A percentile compares a stretch with the other conserved stretches of the same genome.
phyloP scores from a whole-genome alignment of 1,140 invertebrate genomes.

The Coelopa frigida region DNA sequence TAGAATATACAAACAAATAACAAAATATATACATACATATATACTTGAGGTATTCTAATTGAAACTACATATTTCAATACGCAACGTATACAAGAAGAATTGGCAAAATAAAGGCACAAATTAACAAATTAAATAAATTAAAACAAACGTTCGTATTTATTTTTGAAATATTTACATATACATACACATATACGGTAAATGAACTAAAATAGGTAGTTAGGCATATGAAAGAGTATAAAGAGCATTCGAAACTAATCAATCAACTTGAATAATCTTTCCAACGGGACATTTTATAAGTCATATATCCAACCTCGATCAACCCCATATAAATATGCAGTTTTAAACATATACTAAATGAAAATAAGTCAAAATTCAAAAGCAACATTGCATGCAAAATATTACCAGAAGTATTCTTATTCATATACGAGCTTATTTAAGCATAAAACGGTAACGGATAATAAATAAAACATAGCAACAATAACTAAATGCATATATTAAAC shows the following conservation, averaged over 20 bases:
- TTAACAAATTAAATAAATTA: not conserved
- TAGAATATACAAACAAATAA: constrained; percentile 3
- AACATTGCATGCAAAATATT: constrained; percentile 9
- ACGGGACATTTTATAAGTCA: constrained; percentile 1
- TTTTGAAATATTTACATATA: constrained; percentile 1
- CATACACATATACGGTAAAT: not conserved
- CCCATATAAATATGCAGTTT: not conserved
- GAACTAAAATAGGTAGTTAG: too few species aligned
- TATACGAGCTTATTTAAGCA: constrained; percentile 7
- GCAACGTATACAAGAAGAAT: not conserved
- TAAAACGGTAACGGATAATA: not conserved
- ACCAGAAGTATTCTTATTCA: constrained; percentile 9
- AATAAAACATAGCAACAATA: constrained; percentile 1
- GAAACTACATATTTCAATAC: constrained; percentile 1
- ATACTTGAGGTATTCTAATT: constrained; percentile 5
- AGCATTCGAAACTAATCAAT: constrained; percentile 9
- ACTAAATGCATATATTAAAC: not conserved
- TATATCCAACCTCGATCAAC: not conserved
- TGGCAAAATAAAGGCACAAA: not conserved
- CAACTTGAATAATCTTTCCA: too few species aligned
- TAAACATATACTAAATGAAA: not conserved
- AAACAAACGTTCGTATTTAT: constrained; percentile 9
- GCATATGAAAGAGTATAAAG: constrained; percentile 1
- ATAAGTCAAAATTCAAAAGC: not conserved
- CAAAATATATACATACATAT: constrained; percentile 7